phyloP scores from a whole-genome alignment of 2,797 vertebrate species.

The Xenops minutus region DNA sequence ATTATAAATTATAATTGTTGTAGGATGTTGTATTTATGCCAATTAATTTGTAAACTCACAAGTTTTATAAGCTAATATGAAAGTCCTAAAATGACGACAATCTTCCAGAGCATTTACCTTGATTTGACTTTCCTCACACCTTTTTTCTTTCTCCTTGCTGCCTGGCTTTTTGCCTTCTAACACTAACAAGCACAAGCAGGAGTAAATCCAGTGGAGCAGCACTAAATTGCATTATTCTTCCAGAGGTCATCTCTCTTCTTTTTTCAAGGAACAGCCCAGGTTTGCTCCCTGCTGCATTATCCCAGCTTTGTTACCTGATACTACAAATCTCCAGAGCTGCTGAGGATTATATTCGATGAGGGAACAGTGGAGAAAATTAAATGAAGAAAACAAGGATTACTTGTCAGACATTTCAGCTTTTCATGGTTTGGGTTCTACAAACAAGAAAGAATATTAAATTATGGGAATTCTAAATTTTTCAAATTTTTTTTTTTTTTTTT shows the following conservation, averaged over 20 bases:
- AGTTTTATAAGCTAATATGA: neutral
- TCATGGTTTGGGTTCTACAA: neutral
- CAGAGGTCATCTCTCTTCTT: neutral
- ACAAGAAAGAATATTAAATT: neutral
- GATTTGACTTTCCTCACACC: neutral
- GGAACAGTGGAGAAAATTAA: neutral
- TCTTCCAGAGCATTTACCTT: neutral
- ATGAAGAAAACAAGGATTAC: neutral
- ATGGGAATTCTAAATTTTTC: neutral
- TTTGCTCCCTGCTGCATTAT: neutral
- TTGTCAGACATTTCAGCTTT: neutral
- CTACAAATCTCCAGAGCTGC: neutral
- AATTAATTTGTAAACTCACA: neutral
- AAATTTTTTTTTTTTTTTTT: neutral
- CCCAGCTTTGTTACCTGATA: slow-evolving; percentile 9
- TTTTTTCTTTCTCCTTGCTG: neutral
- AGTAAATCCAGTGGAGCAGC: slow-evolving; percentile 28
- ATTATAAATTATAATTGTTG: neutral
- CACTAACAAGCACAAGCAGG: neutral
- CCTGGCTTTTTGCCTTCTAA: slow-evolving; percentile 3
- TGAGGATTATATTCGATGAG: neutral
- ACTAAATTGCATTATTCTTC: slow-evolving; percentile 20
- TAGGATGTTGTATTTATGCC: neutral
- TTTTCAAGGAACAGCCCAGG: neutral
- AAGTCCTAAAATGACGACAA: neutral